A percentile compares a stretch with the other conserved stretches of the same genome.
These are phyloP conservation scores for Anguilla anguilla DNA, from an alignment of 2,797 vertebrate species.

Conservation along the genomic window DNA sequence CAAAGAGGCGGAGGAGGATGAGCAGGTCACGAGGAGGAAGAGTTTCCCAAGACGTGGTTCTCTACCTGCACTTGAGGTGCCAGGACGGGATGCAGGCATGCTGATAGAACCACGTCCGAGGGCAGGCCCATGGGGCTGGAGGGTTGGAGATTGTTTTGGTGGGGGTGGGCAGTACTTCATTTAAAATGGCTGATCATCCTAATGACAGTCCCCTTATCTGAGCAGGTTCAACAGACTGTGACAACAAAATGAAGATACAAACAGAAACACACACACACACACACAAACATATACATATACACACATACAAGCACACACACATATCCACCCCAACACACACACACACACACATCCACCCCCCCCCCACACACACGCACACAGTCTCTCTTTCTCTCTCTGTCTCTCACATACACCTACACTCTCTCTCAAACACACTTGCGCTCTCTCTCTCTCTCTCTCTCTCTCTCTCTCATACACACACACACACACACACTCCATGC, in stretches of 20 bases:
- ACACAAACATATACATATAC: neutral
- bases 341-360: neutral
- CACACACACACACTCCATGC: neutral
- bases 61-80: neutral
- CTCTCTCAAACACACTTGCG: no score
- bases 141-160: neutral
- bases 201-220: neutral
- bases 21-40: neutral
- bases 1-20: neutral
- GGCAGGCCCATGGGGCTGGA: neutral
- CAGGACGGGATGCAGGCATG: neutral
- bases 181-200: slow-evolving; percentile 1
- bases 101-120: neutral
- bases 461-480: neutral
- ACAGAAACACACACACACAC: neutral
- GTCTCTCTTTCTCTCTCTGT: no score
- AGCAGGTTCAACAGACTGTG: slow-evolving; percentile 12
- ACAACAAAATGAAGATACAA: neutral
- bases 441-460: no score
- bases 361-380: neutral
- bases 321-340: neutral
- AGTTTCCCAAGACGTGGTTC: neutral
- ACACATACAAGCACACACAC: neutral
- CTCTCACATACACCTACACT: no score
- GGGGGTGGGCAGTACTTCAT: neutral